Conservation (phyloP, 2,797 vertebrate genomes). For the Uromys caudimaculatus region DNA sequence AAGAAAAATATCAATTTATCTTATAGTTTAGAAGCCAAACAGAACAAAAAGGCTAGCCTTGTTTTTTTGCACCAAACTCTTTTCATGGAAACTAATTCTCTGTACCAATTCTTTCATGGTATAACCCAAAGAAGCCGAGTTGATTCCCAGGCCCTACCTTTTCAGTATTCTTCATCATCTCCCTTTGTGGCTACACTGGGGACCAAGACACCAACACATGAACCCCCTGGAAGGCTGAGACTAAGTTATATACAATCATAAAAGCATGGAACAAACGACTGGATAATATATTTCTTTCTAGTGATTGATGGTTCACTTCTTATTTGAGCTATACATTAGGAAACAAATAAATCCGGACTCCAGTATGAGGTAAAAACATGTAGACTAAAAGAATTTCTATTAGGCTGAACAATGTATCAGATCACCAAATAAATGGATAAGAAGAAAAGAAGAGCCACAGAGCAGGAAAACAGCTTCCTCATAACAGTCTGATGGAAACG, state of each 20-base stretch:
- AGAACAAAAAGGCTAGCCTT: neutral
- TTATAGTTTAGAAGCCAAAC: neutral
- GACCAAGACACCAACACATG: neutral
- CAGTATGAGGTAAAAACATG: neutral
- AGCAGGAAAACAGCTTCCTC: neutral
- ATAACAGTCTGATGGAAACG: too few species aligned
- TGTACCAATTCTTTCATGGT: neutral
- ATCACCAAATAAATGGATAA: neutral
- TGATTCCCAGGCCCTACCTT: neutral
- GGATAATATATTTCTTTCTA: neutral
- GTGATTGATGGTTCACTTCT: neutral
- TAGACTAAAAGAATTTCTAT: neutral
- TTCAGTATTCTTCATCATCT: too few species aligned
- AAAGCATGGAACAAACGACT: neutral
- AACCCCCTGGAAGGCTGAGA: neutral
- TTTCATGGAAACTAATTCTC: neutral
- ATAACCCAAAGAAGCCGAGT: neutral
- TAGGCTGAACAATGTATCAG: neutral
- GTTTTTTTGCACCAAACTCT: neutral
- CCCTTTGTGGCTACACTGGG: neutral
- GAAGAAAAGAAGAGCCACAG: neutral
- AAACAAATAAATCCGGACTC: neutral
- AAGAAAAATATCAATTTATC: neutral
- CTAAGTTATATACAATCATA: neutral
- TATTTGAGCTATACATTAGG: neutral